phyloP scores from a whole-genome alignment of 2,888 invertebrate genomes.

The Magallana nippona region DNA sequence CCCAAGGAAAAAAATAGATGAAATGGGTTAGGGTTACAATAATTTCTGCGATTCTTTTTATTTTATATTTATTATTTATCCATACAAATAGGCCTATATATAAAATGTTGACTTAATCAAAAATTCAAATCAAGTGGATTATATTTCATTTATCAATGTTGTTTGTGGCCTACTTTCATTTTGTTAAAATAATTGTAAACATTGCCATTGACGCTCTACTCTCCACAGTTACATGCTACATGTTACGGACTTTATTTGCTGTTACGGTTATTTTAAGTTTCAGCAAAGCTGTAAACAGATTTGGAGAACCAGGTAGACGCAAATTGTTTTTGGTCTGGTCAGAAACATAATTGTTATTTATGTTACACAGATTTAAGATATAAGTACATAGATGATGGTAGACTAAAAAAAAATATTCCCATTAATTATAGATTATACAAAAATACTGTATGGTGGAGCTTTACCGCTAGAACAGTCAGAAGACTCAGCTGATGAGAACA shows the following conservation, averaged over 20 bases:
- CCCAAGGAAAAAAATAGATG: background rate
- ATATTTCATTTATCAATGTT: background rate
- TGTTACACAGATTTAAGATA: no score
- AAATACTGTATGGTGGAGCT: conserved; percentile 11
- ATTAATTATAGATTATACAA: background rate
- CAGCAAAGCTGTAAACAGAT: background rate
- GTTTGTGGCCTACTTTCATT: conserved; percentile 4
- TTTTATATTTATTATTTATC: no score
- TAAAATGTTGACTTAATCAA: no score
- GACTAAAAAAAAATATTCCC: no score
- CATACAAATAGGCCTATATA: no score
- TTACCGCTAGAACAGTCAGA: background rate
- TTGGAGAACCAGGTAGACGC: conserved; percentile 14
- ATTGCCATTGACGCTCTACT: no score
- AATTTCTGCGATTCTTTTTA: no score
- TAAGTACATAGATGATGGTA: background rate
- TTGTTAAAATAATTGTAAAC: background rate
- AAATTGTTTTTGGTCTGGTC: background rate
- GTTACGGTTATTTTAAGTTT: background rate
- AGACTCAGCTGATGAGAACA: background rate
- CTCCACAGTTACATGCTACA: background rate
- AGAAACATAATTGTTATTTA: no score
- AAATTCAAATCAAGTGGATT: no score
- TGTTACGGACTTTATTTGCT: background rate
- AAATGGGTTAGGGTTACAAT: no score